phyloP scores from a whole-genome alignment of 2,113 vertebrate species.

The Pardalotus punctatus region DNA sequence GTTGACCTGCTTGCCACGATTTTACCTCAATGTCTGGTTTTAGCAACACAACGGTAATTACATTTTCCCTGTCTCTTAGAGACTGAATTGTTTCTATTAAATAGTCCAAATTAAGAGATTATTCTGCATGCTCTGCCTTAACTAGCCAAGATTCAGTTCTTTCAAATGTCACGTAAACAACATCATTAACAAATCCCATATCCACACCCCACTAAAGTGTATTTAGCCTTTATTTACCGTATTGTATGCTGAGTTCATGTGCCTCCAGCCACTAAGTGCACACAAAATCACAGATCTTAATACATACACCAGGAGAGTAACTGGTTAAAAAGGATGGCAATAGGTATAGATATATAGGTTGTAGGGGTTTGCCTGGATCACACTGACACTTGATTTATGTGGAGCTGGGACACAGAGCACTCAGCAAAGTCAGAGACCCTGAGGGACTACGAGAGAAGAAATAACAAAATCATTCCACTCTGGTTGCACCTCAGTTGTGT shows the following conservation, averaged over 20 bases:
- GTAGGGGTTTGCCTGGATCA: not conserved
- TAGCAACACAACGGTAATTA: not conserved
- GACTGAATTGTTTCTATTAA: not conserved
- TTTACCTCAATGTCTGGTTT: not conserved
- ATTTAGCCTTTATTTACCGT: not conserved
- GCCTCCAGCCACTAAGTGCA: not conserved
- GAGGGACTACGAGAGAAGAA: not conserved
- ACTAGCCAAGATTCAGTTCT: not conserved
- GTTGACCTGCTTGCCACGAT: not conserved
- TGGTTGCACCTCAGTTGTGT: not conserved
- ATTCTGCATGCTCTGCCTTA: not conserved
- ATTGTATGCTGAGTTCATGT: not conserved
- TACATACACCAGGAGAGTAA: not conserved
- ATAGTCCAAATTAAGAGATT: not conserved
- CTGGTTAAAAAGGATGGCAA: not conserved
- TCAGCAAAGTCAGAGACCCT: not conserved
- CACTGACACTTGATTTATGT: not conserved
- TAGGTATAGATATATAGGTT: fast-evolving
- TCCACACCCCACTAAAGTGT: not conserved
- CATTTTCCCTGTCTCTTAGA: not conserved
- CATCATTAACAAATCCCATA: not conserved
- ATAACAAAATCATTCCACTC: not conserved
- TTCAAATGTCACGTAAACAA: not conserved
- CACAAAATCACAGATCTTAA: not conserved
- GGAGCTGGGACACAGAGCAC: not conserved